Evolutionary conservation across 2,797 vertebrate genomes (phyloP), one percentile per base, ranked within the genome.

Genomic region (Coranthus polyacanthus): DNA sequence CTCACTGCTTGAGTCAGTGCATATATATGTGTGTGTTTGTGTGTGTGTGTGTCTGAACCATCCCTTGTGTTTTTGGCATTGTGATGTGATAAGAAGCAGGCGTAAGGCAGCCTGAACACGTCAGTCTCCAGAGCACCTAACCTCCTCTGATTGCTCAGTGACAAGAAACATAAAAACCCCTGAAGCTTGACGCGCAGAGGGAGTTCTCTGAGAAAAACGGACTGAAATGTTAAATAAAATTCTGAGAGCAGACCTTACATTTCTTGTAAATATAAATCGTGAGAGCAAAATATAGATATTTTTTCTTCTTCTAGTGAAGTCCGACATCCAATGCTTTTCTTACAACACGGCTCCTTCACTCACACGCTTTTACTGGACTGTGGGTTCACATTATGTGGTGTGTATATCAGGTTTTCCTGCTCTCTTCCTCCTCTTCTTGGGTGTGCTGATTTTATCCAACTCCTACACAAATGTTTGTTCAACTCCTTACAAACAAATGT

Each of bases 401-500:
- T 68, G 52, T 36, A 3, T 22, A 47, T 66, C 44, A 59, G 37
- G 47, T 81, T 74, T 61, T 72, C 80, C 67, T 72, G 46, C 44
- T 10, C 46, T 72, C 67, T 75, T 69, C 78, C 75, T 82, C 68
- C 66, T 39, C 52, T 72, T 69, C 82, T 67, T 84, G 78, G 81
- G 81, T 77, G 86, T 72, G 74, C 82, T 86, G 87, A 93, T 92
- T 80, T 87, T 88, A 93, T 91, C 91, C 76, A 12, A 55, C 17
- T 67, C 66, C 68, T 57, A 68, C 53, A 80, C 78, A 91, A 92
- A 91, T 90, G 80, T 92, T 91, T 92, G 85, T 86, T 83, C 66
- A 65, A 64, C 26, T 78, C 72, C 60, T 81, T 63, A 68, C 79
- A 82, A 86, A 88, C 82, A 78, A 87, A 70, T 69, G 67, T 13